Evolutionary conservation across 2,113 vertebrate species (phyloP).

Genomic region (Paradisaea rubra): DNA sequence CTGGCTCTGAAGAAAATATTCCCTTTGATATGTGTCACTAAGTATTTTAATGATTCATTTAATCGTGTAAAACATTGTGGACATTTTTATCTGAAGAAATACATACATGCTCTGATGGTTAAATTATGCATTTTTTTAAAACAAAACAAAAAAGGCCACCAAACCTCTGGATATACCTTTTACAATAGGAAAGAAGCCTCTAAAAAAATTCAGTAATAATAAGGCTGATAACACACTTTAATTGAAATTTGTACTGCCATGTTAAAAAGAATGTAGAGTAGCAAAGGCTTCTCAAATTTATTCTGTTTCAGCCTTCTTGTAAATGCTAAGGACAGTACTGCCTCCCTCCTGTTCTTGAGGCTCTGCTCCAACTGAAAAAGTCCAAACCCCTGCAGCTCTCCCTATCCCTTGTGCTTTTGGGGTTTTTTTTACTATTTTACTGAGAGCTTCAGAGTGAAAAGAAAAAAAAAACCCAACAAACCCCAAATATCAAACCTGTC

Average conservation of each 20-base stretch:
- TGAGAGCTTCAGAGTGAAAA: background rate
- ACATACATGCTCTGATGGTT: background rate
- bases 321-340: background rate
- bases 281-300: background rate
- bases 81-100: background rate
- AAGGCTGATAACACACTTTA: background rate
- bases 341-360: background rate
- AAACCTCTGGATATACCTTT: background rate
- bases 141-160: background rate
- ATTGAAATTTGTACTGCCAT: background rate
- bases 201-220: background rate
- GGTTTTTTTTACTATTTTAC: background rate
- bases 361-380: background rate
- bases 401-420: background rate
- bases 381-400: background rate
- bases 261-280: background rate
- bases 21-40: background rate
- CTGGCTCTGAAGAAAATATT: background rate
- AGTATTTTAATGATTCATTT: background rate
- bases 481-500: background rate
- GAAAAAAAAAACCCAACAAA: background rate
- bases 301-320: background rate
- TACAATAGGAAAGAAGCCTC: background rate
- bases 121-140: background rate
- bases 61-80: background rate